Percentiles rank a stretch among this genome's conserved stretches.
phyloP scores from a whole-genome alignment of 2,113 vertebrate species.

The Thalassarche chlororhynchos region DNA sequence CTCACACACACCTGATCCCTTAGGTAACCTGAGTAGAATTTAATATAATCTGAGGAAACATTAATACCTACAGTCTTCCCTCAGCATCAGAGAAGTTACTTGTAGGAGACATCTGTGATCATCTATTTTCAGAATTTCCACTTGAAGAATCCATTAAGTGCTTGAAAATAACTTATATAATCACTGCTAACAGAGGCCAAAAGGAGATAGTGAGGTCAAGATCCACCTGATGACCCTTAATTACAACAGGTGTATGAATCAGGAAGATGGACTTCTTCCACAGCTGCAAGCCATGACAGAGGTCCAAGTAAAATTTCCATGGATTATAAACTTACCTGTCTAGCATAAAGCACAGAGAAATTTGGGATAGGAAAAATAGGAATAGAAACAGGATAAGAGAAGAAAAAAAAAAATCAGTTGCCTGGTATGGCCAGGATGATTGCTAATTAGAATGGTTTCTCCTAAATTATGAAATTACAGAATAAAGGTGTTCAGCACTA shows the following conservation, averaged over 20 bases:
- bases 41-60: background rate
- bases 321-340: background rate
- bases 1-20: background rate
- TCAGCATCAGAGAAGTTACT: background rate
- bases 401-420: background rate
- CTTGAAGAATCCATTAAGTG: background rate
- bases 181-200: background rate
- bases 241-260: background rate
- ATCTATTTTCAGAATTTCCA: background rate
- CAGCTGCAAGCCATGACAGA: background rate
- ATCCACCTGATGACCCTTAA: background rate
- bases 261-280: background rate
- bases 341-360: background rate
- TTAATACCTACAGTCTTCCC: background rate
- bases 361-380: background rate
- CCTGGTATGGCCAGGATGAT: background rate
- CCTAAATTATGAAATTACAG: background rate
- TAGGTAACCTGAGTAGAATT: background rate
- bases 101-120: background rate
- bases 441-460: background rate
- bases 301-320: background rate
- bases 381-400: background rate
- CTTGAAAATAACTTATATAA: background rate
- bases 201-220: background rate
- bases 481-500: background rate